Conservation (phyloP, 2,797 vertebrate genomes). For the Petrocephalus schoutedeni region DNA sequence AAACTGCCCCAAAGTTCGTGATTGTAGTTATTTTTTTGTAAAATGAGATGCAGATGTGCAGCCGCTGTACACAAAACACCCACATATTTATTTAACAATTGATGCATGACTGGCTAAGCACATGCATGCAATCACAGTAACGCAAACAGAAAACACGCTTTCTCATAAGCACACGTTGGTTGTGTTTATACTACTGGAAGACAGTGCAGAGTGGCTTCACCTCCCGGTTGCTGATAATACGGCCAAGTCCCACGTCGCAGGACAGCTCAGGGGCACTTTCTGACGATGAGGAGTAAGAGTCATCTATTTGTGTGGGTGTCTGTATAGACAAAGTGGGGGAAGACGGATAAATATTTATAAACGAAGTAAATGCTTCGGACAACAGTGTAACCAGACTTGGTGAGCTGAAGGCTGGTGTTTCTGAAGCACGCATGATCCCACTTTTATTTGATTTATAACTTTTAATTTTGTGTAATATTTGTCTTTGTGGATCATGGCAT, state of each 20-base stretch:
- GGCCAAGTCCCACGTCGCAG: background rate
- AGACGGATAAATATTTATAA: conserved; percentile 18
- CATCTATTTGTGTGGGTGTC: conserved; percentile 14
- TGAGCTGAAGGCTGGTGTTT: background rate
- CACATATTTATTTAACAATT: conserved; percentile 17
- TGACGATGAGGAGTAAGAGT: background rate
- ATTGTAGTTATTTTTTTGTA: conserved; percentile 12
- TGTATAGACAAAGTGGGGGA: conserved; percentile 1
- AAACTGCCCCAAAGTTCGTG: background rate
- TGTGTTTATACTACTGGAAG: conserved; percentile 4
- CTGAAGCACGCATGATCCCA: background rate
- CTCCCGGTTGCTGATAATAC: background rate
- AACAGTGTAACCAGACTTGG: conserved; percentile 8
- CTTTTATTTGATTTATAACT: background rate
- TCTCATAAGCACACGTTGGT: background rate
- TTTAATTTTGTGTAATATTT: conserved; percentile 5
- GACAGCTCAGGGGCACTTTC: background rate
- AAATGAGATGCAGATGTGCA: conserved; percentile 23
- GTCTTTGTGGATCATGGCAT: background rate
- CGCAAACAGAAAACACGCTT: conserved; percentile 4
- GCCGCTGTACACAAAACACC: conserved; percentile 24
- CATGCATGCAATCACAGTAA: conserved; percentile 27
- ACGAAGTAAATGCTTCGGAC: background rate
- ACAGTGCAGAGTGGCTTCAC: background rate
- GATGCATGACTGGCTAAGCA: conserved; percentile 4